Percentiles rank a stretch among this genome's conserved stretches.
phyloP scores from a whole-genome alignment of 1,140 invertebrate species.

The Drosophila trapezifrons region DNA sequence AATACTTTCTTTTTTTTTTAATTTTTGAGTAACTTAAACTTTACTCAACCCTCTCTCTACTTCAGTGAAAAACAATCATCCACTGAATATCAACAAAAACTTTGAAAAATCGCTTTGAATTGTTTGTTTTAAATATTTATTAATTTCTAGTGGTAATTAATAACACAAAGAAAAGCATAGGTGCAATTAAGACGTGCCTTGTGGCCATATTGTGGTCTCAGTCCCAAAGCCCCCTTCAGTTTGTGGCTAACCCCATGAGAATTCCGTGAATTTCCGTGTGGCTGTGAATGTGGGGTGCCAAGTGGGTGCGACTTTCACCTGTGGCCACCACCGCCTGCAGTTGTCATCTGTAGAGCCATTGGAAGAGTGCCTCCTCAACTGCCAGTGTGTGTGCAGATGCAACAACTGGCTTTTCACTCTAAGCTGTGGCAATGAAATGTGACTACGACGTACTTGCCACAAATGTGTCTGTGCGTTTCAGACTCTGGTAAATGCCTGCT shows the following conservation, averaged over 20 bases:
- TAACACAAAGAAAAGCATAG: background rate
- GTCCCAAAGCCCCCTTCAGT: background rate
- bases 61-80: no score
- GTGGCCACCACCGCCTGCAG: conserved; percentile 4
- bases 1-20: no score
- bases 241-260: conserved; percentile 14
- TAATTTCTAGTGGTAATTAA: background rate
- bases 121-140: no score
- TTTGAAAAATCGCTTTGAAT: no score
- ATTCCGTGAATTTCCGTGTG: conserved; percentile 17
- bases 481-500: background rate
- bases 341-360: background rate
- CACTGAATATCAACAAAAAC: no score
- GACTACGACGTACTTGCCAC: conserved; percentile 27
- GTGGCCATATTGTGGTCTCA: conserved; percentile 22
- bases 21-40: no score
- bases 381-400: background rate
- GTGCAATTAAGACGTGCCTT: conserved; percentile 20
- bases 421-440: conserved; percentile 59
- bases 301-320: conserved; percentile 18
- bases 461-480: background rate
- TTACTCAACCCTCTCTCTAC: no score
- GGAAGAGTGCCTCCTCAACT: background rate
- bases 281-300: background rate
- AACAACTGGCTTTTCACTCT: conserved; percentile 21